A percentile compares a stretch with the other conserved stretches of the same genome.
phyloP scores from a whole-genome alignment of 2,113 vertebrate genomes.

The Anser cygnoides region DNA sequence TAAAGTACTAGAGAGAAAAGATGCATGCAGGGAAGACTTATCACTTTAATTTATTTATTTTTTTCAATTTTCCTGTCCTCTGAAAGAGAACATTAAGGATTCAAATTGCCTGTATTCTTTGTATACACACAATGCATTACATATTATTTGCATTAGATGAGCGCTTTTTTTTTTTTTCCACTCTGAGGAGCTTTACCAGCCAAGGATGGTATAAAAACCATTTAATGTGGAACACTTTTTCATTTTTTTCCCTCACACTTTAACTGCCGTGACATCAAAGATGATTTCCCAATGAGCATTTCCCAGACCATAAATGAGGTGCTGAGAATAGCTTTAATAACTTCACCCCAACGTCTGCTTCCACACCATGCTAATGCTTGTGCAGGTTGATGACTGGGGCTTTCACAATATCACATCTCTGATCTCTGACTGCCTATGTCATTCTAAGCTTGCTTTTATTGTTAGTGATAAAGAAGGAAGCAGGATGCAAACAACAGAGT shows the following conservation, averaged over 20 bases:
- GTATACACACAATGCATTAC: neutral
- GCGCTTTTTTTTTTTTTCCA: neutral
- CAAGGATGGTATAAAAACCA: neutral
- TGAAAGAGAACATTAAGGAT: neutral
- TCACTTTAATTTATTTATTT: neutral
- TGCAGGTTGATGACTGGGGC: neutral
- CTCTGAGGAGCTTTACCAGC: neutral
- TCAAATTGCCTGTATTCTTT: neutral
- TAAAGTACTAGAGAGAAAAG: neutral
- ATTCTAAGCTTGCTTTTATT: neutral
- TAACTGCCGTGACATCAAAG: neutral
- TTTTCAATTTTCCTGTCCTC: neutral
- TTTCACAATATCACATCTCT: neutral
- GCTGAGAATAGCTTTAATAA: conserved; percentile 4
- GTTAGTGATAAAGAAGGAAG: neutral
- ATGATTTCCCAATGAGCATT: neutral
- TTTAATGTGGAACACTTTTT: neutral
- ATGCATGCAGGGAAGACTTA: neutral
- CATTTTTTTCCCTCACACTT: neutral
- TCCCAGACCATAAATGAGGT: neutral
- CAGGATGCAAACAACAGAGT: neutral
- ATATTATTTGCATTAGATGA: neutral
- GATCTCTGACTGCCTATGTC: neutral
- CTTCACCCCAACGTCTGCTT: neutral
- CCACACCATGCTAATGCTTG: neutral